These are phyloP conservation scores for Lepeophtheirus nordmannii DNA, from an alignment of 2,888 invertebrate species.

Conservation along the genomic window DNA sequence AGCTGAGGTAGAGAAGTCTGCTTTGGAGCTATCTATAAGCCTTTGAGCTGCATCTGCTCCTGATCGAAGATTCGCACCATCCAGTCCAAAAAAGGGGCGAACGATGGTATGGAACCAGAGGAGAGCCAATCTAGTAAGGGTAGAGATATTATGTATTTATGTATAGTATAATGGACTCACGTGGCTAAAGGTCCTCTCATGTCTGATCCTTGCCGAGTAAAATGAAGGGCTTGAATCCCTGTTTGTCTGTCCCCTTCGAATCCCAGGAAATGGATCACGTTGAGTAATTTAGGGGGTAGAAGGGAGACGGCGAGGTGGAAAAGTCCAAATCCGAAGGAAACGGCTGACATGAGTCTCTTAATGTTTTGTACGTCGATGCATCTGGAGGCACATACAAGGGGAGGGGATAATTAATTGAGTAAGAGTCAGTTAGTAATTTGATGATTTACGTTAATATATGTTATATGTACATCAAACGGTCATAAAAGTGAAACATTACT, in stretches of 20 bases:
- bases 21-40: conserved; percentile 41
- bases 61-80: conserved; percentile 44
- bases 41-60: conserved; percentile 42
- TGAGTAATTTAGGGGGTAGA: conserved; percentile 47
- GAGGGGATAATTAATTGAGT: no score
- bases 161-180: conserved; percentile 35
- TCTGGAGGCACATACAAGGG: no score
- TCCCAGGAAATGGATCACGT: conserved; percentile 47
- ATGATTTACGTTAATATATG: no score
- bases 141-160: conserved; percentile 27
- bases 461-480: no score
- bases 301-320: conserved; percentile 52
- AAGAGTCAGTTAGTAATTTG: no score
- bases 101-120: conserved; percentile 55
- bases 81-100: conserved; percentile 49
- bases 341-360: conserved; percentile 47
- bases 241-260: conserved; percentile 47
- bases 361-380: conserved; percentile 41
- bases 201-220: conserved; percentile 45
- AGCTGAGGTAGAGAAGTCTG: conserved; percentile 45
- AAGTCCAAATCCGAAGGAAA: conserved; percentile 53
- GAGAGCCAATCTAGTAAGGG: conserved; percentile 38
- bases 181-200: conserved; percentile 52
- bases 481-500: no score
- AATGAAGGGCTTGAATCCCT: conserved; percentile 45